Evolutionary conservation across 2,888 invertebrate species (phyloP), one percentile per base, ranked within the genome.

Genomic region (Therioaphis trifolii): DNA sequence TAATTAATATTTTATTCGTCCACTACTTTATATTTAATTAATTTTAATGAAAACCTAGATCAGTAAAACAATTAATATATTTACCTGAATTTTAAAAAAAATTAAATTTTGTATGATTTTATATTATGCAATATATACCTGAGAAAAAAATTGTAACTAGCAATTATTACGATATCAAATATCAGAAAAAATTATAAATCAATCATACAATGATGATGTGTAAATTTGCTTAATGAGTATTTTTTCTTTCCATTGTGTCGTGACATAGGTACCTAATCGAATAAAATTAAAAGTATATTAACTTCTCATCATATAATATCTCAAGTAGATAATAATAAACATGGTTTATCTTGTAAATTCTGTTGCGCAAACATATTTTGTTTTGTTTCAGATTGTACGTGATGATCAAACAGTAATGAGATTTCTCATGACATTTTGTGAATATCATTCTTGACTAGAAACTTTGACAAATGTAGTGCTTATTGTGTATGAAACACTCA

Each of bases 371-470:
- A 18, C 21, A 58, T 40, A 75, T 55, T 29, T 27, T 29, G 21
- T 40, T 43, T 63, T 29, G 24, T 75, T 76, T 76, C 46, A 58
- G 76, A 63, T 63, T 4, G 63, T 77, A 77, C 76, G 63, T 63
- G 63, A 61, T 27, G 43, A 49, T 29, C 63, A 61, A 66, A 77
- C 21, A 15, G 58, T 61, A 74, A 74, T 74, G 75, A 43, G 27
- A 61, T 76, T 43, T 61, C 27, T 76, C 12, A 27, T n/a, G n/a
- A 27, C n/a, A 55, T 55, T 27, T 63, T 14, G n/a, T 18, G 9
- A 55, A 46, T 46, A 29, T 46, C 24, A 46, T 2, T 63, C 27
- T 29, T 5, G 11, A 40, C 21, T 29, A 27, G 24, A 61, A 75
- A 61, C 18, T 58, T 63, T 14, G 21, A 63, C 61, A 43, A 63